Conservation (phyloP, 2,113 vertebrate species). For the Psephotus haematonotus region DNA sequence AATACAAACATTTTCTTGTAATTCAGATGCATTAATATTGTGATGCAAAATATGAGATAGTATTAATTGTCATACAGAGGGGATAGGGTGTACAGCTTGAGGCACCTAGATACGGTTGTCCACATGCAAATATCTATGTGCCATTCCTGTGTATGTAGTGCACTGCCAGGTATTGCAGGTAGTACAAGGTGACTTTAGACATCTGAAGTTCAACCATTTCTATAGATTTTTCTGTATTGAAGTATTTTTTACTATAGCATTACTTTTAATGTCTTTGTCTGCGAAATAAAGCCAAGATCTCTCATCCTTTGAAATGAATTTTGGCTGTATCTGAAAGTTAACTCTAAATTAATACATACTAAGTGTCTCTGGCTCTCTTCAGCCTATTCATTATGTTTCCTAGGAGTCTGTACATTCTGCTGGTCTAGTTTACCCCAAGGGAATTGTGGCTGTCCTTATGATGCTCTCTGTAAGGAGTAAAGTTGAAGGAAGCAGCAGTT, state of each 20-base stretch:
- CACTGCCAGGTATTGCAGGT: background rate
- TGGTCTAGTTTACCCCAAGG: accelerated
- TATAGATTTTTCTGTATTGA: background rate
- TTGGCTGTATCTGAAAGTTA: background rate
- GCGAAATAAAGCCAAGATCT: background rate
- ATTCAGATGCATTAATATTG: background rate
- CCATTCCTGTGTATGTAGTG: background rate
- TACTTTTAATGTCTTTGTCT: background rate
- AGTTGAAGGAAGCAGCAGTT: background rate
- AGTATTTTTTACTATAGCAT: background rate
- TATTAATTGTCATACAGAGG: background rate
- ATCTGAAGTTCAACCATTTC: background rate
- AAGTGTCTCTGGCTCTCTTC: background rate
- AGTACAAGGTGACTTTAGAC: background rate
- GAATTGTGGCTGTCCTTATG: background rate
- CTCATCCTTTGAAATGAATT: background rate
- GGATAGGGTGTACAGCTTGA: background rate
- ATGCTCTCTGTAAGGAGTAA: background rate
- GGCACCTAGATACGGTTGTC: background rate
- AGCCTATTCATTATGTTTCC: background rate
- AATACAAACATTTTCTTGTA: background rate
- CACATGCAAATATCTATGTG: background rate
- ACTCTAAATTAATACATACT: background rate
- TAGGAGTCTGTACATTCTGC: background rate
- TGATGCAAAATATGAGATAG: background rate